Evolutionary conservation across 2,113 vertebrate species (phyloP), one percentile per base, ranked within the genome.

Genomic region (Microcebus ravelobensis): DNA sequence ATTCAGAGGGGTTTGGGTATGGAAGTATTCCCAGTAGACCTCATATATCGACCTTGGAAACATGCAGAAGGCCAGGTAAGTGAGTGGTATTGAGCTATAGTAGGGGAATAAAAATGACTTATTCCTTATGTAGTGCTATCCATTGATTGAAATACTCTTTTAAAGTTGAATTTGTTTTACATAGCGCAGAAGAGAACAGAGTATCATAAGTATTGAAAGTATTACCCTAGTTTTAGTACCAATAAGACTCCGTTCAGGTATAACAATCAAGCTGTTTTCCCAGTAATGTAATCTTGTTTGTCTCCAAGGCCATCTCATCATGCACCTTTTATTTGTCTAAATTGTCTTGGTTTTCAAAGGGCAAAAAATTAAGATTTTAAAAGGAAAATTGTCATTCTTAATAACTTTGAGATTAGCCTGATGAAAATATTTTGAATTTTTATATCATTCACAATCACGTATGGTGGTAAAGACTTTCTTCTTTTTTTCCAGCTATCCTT

Each of bases 31-130:
- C 99, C 99, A 48, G 99, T 99, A 12, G 99, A 99, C 96, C 99
- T 99, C 96, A 99, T 99, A 94, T 99, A 99, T 97, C 99, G 99
- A 93, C 99, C 99, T 93, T 99, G 99, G 99, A 99, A 99, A 98
- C 99, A 99, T 7, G 99, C 99, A 8, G 99, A 99, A 96, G 99
- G 99, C 97, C 99, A 99, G 99, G 99, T 99, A 97, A 96, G 96
- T 89, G 82, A 81, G 3, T 87, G 36, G 25, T 81, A 10, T 45
- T 84, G 81, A 94, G 23, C 3, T 96, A 6, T 48, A 85, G 59
- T 95, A 70, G 39, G 14, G 48, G 20, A 67, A 77, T 11, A 82
- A 50, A 77, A 48, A 61, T n/a, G 8, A 27, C 23, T 48, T 61
- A 18, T 25, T 71, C 6, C 5, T 83, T 63, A 17, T 39, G 5